A percentile compares a stretch with the other conserved stretches of the same genome.
phyloP scores from a whole-genome alignment of 2,797 vertebrate genomes.

The Hozukius guyotensis region DNA sequence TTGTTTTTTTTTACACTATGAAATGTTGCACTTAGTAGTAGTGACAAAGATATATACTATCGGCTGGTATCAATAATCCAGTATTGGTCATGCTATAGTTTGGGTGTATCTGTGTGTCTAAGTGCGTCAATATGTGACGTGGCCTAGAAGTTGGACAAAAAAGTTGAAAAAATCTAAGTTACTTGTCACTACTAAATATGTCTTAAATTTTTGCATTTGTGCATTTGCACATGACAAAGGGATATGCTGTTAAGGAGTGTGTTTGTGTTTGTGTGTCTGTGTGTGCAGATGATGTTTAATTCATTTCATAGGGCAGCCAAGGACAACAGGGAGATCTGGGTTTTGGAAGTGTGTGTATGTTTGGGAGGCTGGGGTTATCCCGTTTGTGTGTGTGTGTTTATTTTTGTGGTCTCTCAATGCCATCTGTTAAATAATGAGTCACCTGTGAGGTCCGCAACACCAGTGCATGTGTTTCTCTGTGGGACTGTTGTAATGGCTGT shows the following conservation, averaged over 20 bases:
- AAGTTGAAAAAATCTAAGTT: too few species aligned
- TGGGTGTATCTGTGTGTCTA: neutral
- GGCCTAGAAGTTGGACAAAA: too few species aligned
- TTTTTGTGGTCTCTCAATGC: slow-evolving; percentile 42
- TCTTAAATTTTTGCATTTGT: neutral
- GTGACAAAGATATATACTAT: too few species aligned
- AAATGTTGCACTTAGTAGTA: neutral
- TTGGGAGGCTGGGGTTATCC: slow-evolving; percentile 22
- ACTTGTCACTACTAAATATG: neutral
- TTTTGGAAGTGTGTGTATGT: slow-evolving; percentile 27
- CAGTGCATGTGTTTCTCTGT: slow-evolving; percentile 13
- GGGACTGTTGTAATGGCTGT: slow-evolving; percentile 24
- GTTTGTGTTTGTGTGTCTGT: neutral
- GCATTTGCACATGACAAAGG: neutral
- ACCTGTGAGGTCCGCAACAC: slow-evolving; percentile 48
- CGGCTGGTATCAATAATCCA: neutral
- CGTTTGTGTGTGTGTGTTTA: neutral
- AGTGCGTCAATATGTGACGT: too few species aligned
- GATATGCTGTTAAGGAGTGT: neutral
- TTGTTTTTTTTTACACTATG: neutral
- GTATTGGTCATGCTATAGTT: neutral
- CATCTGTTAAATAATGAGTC: slow-evolving; percentile 69
- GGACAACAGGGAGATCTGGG: slow-evolving; percentile 34
- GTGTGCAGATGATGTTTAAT: slow-evolving; percentile 33
- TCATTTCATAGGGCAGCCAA: slow-evolving; percentile 42